Evolutionary conservation across 2,113 vertebrate species (phyloP), one percentile per base, ranked within the genome.

Genomic region (Donacobius atricapilla): DNA sequence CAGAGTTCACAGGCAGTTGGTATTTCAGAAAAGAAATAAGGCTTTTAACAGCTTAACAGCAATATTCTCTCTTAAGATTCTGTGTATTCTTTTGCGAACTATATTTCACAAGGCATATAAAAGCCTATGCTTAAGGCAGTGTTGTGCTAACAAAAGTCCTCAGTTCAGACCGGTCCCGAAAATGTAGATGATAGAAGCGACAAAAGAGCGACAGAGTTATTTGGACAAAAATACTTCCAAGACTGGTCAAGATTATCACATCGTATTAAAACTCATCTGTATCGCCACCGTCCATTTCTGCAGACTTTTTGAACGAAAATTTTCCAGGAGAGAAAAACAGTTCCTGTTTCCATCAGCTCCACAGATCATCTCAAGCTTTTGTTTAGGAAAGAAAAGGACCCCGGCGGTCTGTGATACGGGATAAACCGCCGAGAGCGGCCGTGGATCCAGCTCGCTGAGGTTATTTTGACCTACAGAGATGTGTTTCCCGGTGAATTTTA

Each of bases 1-100:
- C 98, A 98, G 97, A 98, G 98, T 99, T 98, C 98, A 98, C 98
- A 98, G 98, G 98, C 97, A 97, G 97, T 96, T 97, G 97, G 95
- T 97, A 98, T 98, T 98, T 98, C 97, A 98, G 97, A 97, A 98
- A 98, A 98, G 96, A 98, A 98, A 98, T 96, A 97, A 97, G 95
- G 90, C 96, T 92, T 94, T 97, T 96, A 96, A 97, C 95, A 96
- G 95, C 96, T 97, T 97, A 94, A 88, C 96, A 96, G 92, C 87
- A 96, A 97, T 97, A 97, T 97, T 97, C 92, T 96, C 83, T 93
- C 90, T 83, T 95, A 96, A 96, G 96, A 86, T 96, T 97, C 79
- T 89, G 65, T 79, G 33, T 56, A 57, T 97, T 97, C 86, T 97
- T 96, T 94, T 76, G 90, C 83, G 63, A 90, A 90, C 90, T 93